Base-by-base conservation (phyloP, 2,888 invertebrate species). In the Choristoneura rosaceana region DNA sequence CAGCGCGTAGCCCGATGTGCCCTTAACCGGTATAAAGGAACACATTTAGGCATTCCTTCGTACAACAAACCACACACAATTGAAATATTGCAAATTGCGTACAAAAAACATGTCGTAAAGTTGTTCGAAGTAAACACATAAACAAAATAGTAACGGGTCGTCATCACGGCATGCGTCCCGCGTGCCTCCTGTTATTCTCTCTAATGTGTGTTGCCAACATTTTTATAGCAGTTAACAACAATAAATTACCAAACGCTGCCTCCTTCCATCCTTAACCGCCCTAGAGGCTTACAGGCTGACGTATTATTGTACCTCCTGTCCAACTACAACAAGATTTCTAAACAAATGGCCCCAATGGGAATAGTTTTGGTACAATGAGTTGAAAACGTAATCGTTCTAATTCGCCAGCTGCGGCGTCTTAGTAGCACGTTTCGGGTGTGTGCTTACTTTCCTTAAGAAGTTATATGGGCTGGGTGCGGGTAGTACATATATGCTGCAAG, bases 91-190 rank as follows among this genome's bases (percentile, higher is more conserved):
- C 41, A 63, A 63, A 64, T 60, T 65, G 50, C 47, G 59, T 38
- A 70, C 47, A 41, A 47, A 59, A 50, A 60, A 52, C 59, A 25
- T 60, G 45, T 65, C 65, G 65, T 65, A 50, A 70, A 70, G 65
- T 50, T 60, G 60, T n/a, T 60, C 60, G 5, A 38, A 70, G 59
- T 59, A 50, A 70, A 47, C 10, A 50, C 50, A 65, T 69, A 62
- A 52, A 70, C 58, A 63, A 63, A 55, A 55, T 17, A 45, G 43
- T 69, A 69, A 69, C 61, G 70, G 47, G 64, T 45, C 69, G 69
- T 70, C 70, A 59, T 70, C 82, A 84, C 83, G 82, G 81, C 79
- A 91, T 88, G 85, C 90, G 78, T 78, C 81, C 83, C 88, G 87
- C 90, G 89, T 73, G 65, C 75, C 9, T 12, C 63, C 73, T 17